Evolutionary conservation across 2,797 vertebrate species (phyloP), one percentile per base, ranked within the genome.

Genomic region (Poeciliopsis infans): DNA sequence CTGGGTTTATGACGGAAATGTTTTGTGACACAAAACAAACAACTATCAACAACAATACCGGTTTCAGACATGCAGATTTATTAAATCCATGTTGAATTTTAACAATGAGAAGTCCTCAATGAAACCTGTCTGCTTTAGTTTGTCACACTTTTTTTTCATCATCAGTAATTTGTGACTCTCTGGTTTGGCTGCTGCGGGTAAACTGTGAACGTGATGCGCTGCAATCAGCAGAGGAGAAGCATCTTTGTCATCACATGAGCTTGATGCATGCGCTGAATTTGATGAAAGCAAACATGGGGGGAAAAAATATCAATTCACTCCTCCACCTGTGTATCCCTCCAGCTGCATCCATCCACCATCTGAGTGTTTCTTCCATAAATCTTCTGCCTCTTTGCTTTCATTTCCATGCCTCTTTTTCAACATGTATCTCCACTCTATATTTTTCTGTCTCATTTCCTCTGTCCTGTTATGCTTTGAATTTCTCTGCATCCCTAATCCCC

Each of bases 261-360:
- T 36, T 11, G 23, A 41, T 71, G 72, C 77, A 45, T 78, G 75
- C 75, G 43, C 46, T 2, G 64, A 61, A 71, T 41, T 45, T 86
- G 84, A 88, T 74, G 74, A 78, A 69, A 43, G 66, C 20, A 84
- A 83, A 82, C 47, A 76, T 59, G n/a, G 18, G 20, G 20, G 2
- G 0, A 23, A 72, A 79, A 74, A 70, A 70, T 0, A 80, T 18
- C 36, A 36, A 87, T 78, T 6, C 70, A 49, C 79, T 72, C 16
- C 68, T 75, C 69, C 68, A 75, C 36, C 64, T 55, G n/a, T 47
- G 23, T 61, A 41, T 53, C 66, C 45, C 47, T 28, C 59, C 72
- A 71, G 49, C 39, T 46, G 74, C 68, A 5, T 41, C 10, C 36
- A 70, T 39, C 28, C n/a, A 68, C 64, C 64, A 41, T 68, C 36